Evolutionary conservation across 2,888 invertebrate species (phyloP), one percentile per base, ranked within the genome.

Genomic region (Calameuta idolon): DNA sequence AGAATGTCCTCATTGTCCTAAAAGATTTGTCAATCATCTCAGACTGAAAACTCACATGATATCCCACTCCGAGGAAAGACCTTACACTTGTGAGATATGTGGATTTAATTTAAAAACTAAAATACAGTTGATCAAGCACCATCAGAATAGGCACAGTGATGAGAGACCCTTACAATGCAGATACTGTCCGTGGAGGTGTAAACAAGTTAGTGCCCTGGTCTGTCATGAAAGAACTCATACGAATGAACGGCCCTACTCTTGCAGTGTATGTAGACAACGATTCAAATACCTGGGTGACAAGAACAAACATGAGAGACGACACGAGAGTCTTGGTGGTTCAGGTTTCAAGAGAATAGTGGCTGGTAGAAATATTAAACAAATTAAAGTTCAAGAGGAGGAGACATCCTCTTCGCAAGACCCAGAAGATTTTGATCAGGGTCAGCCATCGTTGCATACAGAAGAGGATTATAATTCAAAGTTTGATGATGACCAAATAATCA

Each of bases 261-360:
- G 91, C 76, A 89, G 88, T 11, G 91, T 91, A 2, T 91, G 91
- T 71, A 85, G 88, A 37, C 91, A 91, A 78, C 84, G 89, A 31
- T 91, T 91, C 77, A 91, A 91, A 76, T 91, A 91, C 77, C 86
- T 91, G 12, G 91, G 91, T 1, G 91, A 91, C 69, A 91, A 91
- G 69, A 91, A 91, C 78, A 91, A 91, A 73, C 91, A 91, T 40
- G 91, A 91, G 75, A 87, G 91, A 75, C 81, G 91, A 40, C 91
- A 91, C 75, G 91, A 91, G 73, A 88, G 87, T 76, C 85, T 91
- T n/a, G 91, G 91, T 0, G 91, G 91, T 0, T 84, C 89, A n/a
- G 91, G 91, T 35, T 91, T 91, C 77, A 91, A 91, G 79, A 85
- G 91, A 74, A 89, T 90, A 74, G 89, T 90, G 9, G 85, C 88